Conservation (phyloP, 1,140 invertebrate genomes). For the Tetraneura akinire region DNA sequence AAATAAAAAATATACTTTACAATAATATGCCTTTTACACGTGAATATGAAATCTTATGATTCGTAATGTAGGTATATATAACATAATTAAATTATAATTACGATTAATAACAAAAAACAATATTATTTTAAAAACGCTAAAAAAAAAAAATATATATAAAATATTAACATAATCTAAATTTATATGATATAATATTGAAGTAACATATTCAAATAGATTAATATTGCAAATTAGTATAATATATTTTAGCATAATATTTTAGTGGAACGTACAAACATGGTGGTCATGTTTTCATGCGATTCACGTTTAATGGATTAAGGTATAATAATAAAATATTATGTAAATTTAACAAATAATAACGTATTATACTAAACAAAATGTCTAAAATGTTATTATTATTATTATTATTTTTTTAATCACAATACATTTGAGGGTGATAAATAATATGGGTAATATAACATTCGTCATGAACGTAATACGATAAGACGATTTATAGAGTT, state of each 20-base stretch:
- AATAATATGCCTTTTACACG: constrained; percentile 20
- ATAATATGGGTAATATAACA: neutral
- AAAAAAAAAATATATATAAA: constrained; percentile 11
- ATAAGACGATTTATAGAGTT: too few relatives aligned
- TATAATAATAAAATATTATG: too few relatives aligned
- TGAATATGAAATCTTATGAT: neutral
- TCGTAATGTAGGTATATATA: neutral
- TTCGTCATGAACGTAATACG: neutral
- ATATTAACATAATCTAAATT: neutral
- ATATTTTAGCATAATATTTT: neutral
- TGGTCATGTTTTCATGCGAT: too few relatives aligned
- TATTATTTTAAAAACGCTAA: neutral
- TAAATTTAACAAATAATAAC: neutral
- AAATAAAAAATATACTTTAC: constrained; percentile 50
- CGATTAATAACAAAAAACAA: neutral
- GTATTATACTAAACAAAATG: constrained; percentile 3
- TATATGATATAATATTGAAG: neutral
- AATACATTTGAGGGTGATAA: constrained; percentile 13
- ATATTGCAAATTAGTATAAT: neutral
- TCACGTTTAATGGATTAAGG: neutral
- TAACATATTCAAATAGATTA: neutral
- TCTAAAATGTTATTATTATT: constrained; percentile 29
- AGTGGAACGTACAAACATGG: neutral
- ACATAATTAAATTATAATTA: neutral
- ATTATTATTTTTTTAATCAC: constrained; percentile 18